Evolutionary conservation across 1,140 invertebrate species (phyloP).

Genomic region (Apocrypta bakeri): DNA sequence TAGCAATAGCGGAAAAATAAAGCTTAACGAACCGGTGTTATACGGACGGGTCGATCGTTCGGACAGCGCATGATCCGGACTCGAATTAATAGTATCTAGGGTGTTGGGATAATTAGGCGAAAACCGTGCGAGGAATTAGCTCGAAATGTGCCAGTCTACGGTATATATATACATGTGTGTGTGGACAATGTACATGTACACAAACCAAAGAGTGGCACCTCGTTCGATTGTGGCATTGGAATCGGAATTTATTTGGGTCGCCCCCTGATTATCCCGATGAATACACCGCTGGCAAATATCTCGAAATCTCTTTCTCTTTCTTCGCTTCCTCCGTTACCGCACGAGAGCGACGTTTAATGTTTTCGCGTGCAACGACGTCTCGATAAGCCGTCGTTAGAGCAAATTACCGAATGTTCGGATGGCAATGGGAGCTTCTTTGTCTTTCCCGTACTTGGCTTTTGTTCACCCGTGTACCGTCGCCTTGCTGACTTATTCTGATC

Average conservation of each 20-base stretch:
- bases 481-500: background rate
- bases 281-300: slow-evolving; percentile 46
- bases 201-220: slow-evolving; percentile 10
- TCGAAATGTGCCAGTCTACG: background rate
- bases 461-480: background rate
- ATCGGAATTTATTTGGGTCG: slow-evolving; percentile 62
- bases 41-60: background rate
- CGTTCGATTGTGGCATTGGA: slow-evolving; percentile 24
- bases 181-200: background rate
- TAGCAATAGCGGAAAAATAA: slow-evolving; percentile 20
- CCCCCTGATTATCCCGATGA: slow-evolving; percentile 61
- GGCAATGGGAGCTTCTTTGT: background rate
- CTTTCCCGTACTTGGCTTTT: background rate
- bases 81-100: slow-evolving; percentile 53
- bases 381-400: background rate
- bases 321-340: background rate
- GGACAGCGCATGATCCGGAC: background rate
- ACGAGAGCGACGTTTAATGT: background rate
- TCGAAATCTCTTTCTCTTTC: background rate
- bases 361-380: background rate
- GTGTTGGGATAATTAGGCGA: slow-evolving; percentile 60
- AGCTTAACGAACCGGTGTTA: background rate
- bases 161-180: background rate
- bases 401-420: slow-evolving; percentile 32
- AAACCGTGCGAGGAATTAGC: slow-evolving; percentile 56